Evolutionary conservation across 2,888 invertebrate genomes (phyloP).

Genomic region (Eugnorisma glareosa): DNA sequence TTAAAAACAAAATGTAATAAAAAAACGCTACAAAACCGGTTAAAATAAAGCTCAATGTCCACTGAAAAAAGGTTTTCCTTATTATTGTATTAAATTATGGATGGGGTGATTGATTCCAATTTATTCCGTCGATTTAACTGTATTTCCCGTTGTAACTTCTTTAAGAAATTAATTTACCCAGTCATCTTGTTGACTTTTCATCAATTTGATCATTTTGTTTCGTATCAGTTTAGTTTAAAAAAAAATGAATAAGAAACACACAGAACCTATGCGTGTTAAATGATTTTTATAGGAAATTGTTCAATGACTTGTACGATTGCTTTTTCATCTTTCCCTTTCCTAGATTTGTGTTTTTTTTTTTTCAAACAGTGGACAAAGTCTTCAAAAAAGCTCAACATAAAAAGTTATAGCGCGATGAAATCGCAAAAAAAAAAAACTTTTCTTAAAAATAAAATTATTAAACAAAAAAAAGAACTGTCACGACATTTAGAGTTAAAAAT

Average conservation of each 20-base stretch:
- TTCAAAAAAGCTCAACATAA: constrained; percentile 60
- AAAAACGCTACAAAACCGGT: constrained; percentile 49
- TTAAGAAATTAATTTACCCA: not conserved
- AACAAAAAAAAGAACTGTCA: constrained; percentile 46
- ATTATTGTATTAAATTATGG: not conserved
- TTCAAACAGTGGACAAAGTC: constrained; percentile 62
- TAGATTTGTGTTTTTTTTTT: not conserved
- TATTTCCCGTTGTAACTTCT: not conserved
- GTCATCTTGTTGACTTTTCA: not conserved
- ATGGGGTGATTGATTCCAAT: not conserved
- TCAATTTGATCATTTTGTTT: not conserved
- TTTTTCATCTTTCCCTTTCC: not conserved
- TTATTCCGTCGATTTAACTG: not conserved
- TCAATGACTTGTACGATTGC: not conserved
- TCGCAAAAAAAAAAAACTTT: not conserved
- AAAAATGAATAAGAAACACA: not conserved
- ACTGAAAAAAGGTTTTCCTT: constrained; percentile 25
- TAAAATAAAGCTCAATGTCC: constrained; percentile 62
- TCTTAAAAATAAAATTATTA: constrained; percentile 39
- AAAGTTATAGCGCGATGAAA: constrained; percentile 45
- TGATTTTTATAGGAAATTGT: not conserved
- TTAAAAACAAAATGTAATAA: constrained; percentile 53
- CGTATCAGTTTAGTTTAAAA: not conserved
- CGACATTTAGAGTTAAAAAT: constrained; percentile 73
- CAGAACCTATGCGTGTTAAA: not conserved